These are phyloP conservation scores for Eudasyphora cyanicolor DNA, from an alignment of 2,888 invertebrate species.

Conservation along the genomic window DNA sequence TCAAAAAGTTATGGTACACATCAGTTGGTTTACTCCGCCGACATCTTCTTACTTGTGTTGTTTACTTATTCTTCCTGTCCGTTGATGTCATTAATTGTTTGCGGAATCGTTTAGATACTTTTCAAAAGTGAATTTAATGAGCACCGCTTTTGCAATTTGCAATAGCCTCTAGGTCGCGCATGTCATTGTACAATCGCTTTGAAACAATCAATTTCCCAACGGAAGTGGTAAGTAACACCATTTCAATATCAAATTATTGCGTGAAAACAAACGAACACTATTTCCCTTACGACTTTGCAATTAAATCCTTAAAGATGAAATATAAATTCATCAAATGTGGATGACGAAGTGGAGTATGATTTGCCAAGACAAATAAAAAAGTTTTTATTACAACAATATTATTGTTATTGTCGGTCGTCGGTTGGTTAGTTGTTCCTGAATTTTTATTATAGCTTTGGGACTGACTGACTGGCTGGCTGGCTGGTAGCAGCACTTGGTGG, in stretches of 20 bases:
- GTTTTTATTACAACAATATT: constrained; percentile 6
- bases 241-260: neutral
- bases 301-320: neutral
- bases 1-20: too few species aligned
- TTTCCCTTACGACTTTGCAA: neutral
- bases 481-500: neutral
- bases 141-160: neutral
- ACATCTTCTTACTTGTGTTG: too few species aligned
- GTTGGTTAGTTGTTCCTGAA: neutral
- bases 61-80: too few species aligned
- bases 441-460: too few species aligned
- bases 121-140: neutral
- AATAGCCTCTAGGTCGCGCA: neutral
- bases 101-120: too few species aligned
- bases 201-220: neutral
- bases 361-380: neutral
- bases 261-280: neutral
- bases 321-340: neutral
- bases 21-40: too few species aligned
- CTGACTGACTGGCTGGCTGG: too few species aligned
- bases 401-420: neutral
- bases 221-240: constrained; percentile 17
- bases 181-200: neutral
- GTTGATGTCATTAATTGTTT: too few species aligned
- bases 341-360: neutral